Base-by-base conservation (phyloP, 2,113 vertebrate genomes). In the Oryzias javanicus region DNA sequence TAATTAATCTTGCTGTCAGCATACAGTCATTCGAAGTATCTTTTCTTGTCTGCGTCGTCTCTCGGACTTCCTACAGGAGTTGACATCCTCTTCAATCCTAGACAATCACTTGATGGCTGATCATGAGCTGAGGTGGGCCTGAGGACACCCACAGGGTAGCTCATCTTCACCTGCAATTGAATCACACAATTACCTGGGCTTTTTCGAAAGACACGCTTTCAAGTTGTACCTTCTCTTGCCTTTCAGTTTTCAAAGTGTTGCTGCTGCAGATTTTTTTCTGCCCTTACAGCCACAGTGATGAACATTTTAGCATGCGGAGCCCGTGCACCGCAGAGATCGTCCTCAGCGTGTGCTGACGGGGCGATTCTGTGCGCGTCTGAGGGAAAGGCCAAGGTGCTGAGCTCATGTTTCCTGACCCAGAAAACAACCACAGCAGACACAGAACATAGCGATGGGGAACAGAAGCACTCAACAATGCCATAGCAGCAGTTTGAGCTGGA, bases 1-100 rank as follows among this genome's bases (percentile, higher is more conserved):
- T 88, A 73, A 76, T 91, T 88, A 86, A 77, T 87, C 85, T 82
- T 76, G 52, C 70, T 90, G 82, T 88, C 87, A 88, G 42, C 40
- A 41, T 18, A 52, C 64, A 78, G 74, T 84, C 73, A 70, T 64
- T 54, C 24, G n/a, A 55, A 55, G 53, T 77, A 83, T 74, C 46
- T 77, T 70, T 65, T 70, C 49, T 24, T 15, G 50, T 50, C 16
- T 17, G 67, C 61, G 42, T 60, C 5, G 46, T 42, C 42, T 55
- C 60, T 55, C 2, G 20, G 44, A 40, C 67, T 46, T 46, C 51
- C 49, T 8, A 25, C 55, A 66, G 1, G 14, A 64, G 29, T 15
- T 10, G 42, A 50, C 51, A 55, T 75, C 55, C 72, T 22, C 45
- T 35, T 52, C 49, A 50, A 41, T 60, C 55, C 58, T 72, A 78